Evolutionary conservation across 1,140 invertebrate species (phyloP).

Genomic region (Conus ventricosus): DNA sequence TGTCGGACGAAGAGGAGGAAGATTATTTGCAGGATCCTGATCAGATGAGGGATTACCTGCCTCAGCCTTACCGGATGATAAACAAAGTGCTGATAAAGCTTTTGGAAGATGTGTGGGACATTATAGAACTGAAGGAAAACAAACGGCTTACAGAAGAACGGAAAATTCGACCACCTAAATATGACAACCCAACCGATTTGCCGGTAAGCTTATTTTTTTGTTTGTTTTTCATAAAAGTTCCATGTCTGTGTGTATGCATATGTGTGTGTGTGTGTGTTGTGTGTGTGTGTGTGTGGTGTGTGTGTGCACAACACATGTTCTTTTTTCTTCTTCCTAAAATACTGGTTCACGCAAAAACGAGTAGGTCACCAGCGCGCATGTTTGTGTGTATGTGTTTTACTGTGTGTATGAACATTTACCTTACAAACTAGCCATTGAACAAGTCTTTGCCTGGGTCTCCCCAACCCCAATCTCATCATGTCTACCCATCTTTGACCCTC

Average conservation of each 20-base stretch:
- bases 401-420: too few species aligned
- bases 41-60: slow-evolving; percentile 63
- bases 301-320: too few species aligned
- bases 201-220: slow-evolving; percentile 13
- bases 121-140: slow-evolving; percentile 61
- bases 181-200: slow-evolving; percentile 47
- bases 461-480: too few species aligned
- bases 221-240: background rate
- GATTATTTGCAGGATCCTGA: slow-evolving; percentile 71
- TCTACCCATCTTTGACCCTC: too few species aligned
- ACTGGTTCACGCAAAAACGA: too few species aligned
- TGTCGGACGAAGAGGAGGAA: slow-evolving; percentile 66
- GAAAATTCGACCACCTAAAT: slow-evolving; percentile 61
- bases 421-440: too few species aligned
- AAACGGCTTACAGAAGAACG: slow-evolving; percentile 53
- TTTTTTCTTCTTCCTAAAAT: too few species aligned
- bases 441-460: too few species aligned
- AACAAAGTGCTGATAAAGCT: slow-evolving; percentile 65
- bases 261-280: background rate
- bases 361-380: too few species aligned
- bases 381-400: too few species aligned
- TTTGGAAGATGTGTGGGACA: slow-evolving; percentile 66
- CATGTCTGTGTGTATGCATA: slow-evolving; percentile 4
- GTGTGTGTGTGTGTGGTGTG: too few species aligned
- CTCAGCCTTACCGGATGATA: slow-evolving; percentile 72